phyloP scores from a whole-genome alignment of 2,113 vertebrate species.

The Myiozetetes cayanensis region DNA sequence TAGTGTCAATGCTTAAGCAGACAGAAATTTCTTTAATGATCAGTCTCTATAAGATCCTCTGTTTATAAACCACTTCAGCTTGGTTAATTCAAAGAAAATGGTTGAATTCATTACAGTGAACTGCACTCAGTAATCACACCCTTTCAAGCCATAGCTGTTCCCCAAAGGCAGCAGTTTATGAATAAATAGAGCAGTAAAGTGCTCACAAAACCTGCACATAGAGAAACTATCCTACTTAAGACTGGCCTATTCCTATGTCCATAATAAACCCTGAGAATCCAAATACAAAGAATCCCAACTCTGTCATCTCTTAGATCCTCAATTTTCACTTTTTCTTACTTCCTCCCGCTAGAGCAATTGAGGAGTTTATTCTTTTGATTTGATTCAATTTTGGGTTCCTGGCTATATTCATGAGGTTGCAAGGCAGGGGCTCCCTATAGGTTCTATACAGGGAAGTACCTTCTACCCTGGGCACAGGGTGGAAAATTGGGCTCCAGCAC shows the following conservation, averaged over 20 bases:
- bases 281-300: background rate
- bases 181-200: background rate
- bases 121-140: background rate
- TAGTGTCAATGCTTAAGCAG: background rate
- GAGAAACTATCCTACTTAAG: background rate
- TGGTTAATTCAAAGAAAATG: background rate
- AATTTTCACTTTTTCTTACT: background rate
- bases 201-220: background rate
- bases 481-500: background rate
- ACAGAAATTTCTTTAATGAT: background rate
- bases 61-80: background rate
- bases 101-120: background rate
- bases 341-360: background rate
- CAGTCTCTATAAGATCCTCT: background rate
- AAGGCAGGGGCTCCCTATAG: background rate
- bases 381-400: background rate
- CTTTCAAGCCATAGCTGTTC: background rate
- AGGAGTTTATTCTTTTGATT: background rate
- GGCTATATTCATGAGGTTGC: fast-evolving
- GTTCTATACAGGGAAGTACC: background rate
- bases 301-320: background rate
- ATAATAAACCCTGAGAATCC: background rate
- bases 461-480: background rate
- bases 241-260: background rate
- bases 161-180: background rate